Base-by-base conservation (phyloP, 2,797 vertebrate species). In the Intellagama lesueurii region DNA sequence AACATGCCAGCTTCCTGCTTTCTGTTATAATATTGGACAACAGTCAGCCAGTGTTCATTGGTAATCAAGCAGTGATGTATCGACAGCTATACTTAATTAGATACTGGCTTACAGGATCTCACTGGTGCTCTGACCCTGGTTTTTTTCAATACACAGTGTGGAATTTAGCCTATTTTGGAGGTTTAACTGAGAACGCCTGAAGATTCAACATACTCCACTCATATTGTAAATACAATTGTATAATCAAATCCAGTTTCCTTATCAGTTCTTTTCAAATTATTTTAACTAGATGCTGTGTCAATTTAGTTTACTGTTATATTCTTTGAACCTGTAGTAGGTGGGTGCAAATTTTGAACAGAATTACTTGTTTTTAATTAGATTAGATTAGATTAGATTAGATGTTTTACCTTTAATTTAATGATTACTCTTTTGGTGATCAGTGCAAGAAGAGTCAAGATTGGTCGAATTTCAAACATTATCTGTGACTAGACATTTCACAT, bases 21-120 rank as follows among this genome's bases (percentile, higher is more conserved):
- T 86, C 56, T 77, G 56, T n/a, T 35, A 52, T n/a, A 44, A 4
- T 64, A 40, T 77, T 56, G 44, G 32, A 86, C 12, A 93, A 93
- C 81, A 87, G 82, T 56, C 87, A 92, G 89, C 56, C 87, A 17
- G 81, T 90, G 93, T 91, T 92, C 83, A 86, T 30, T 56, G 35
- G 76, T 83, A 93, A 94, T 90, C 56, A n/a, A 87, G 11, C 19
- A 60, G 26, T 44, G 70, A 81, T 89, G 86, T 91, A 35, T 77
- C 91, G 89, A 73, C n/a, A 89, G 56, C 5, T 90, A 35, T 81
- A 87, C 0, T 0, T 91, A 19, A 64, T 92, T 12, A 60, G 86
- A 90, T 75, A 85, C 0, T 80, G 72, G 90, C 89, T 49, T 68
- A 83, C 60, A 69, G 64, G 3, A n/a, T 26, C 9, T 85, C 83